Conservation (phyloP, 2,888 invertebrate genomes). For the Caenorhabditis sulstoni region DNA sequence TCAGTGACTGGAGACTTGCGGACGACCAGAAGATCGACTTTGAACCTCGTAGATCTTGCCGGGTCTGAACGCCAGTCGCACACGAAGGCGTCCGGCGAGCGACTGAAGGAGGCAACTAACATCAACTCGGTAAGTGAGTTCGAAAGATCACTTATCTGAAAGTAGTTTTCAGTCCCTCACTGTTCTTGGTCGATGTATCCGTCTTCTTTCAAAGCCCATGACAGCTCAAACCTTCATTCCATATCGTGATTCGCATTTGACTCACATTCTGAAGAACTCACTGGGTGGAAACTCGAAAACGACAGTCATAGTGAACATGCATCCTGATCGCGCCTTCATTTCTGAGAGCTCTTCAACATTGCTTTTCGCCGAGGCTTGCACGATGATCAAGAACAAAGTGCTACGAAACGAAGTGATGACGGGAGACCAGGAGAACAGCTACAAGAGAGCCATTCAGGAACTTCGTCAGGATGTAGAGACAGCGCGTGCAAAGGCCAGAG, state of each 20-base stretch:
- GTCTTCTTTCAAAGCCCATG: constrained; percentile 81
- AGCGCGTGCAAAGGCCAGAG: constrained; percentile 11
- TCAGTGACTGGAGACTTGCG: constrained; percentile 79
- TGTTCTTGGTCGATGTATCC: constrained; percentile 81
- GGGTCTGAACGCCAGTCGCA: constrained; percentile 82
- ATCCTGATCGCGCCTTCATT: constrained; percentile 81
- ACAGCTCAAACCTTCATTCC: constrained; percentile 80
- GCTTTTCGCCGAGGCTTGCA: constrained; percentile 81
- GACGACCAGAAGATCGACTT: constrained; percentile 80
- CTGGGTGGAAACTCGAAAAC: constrained; percentile 82
- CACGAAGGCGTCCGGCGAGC: constrained; percentile 80
- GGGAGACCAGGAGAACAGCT: constrained; percentile 80
- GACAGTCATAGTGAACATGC: constrained; percentile 82
- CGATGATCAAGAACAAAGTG: constrained; percentile 82
- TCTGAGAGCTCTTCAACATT: constrained; percentile 82
- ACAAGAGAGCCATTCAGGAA: constrained; percentile 80
- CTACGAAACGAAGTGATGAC: constrained; percentile 81
- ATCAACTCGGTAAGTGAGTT: constrained; percentile 81
- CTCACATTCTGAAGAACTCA: constrained; percentile 82
- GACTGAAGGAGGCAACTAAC: constrained; percentile 82
- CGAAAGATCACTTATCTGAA: neutral
- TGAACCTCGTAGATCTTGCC: constrained; percentile 82
- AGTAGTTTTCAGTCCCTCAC: constrained; percentile 78
- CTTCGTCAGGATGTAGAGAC: constrained; percentile 70
- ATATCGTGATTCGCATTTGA: constrained; percentile 82